A percentile compares a stretch with the other conserved stretches of the same genome.
These are phyloP conservation scores for Cecropterus lyciades DNA, from an alignment of 1,140 invertebrate genomes.

Conservation along the genomic window DNA sequence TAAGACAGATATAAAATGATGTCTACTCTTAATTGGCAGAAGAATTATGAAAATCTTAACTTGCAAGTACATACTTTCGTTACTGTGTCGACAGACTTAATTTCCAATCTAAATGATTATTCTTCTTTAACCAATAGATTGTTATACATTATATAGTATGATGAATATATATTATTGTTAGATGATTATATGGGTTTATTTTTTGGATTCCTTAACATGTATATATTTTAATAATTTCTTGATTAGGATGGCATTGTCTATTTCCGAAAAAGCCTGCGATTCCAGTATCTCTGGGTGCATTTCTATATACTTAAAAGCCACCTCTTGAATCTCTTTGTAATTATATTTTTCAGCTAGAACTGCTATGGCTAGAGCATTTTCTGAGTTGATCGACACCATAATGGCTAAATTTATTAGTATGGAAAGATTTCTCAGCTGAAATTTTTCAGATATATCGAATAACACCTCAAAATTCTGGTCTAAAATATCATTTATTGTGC, in stretches of 20 bases:
- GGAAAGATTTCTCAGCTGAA: slow-evolving; percentile 55
- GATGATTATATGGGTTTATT: too few relatives aligned
- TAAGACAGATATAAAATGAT: too few relatives aligned
- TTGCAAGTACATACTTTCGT: too few relatives aligned
- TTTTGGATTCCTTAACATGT: slow-evolving; percentile 10
- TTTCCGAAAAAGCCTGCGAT: slow-evolving; percentile 60
- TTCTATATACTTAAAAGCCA: slow-evolving; percentile 59
- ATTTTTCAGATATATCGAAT: slow-evolving; percentile 55
- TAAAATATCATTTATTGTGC: slow-evolving; percentile 54
- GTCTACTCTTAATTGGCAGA: too few relatives aligned
- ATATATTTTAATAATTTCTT: slow-evolving; percentile 62
- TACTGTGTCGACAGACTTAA: too few relatives aligned
- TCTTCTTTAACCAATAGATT: too few relatives aligned
- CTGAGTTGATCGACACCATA: slow-evolving; percentile 48
- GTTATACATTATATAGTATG: too few relatives aligned
- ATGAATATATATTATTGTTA: too few relatives aligned
- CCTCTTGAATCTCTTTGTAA: slow-evolving; percentile 49
- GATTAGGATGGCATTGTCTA: slow-evolving; percentile 58
- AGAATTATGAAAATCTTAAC: too few relatives aligned
- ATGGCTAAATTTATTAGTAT: slow-evolving; percentile 47
- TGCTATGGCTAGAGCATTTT: slow-evolving; percentile 65
- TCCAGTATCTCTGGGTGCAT: slow-evolving; percentile 56
- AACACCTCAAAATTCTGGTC: slow-evolving; percentile 50
- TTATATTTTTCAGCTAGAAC: slow-evolving; percentile 62
- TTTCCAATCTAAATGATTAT: too few relatives aligned